Evolutionary conservation across 2,797 vertebrate genomes (phyloP).

Genomic region (Siniperca scherzeri): DNA sequence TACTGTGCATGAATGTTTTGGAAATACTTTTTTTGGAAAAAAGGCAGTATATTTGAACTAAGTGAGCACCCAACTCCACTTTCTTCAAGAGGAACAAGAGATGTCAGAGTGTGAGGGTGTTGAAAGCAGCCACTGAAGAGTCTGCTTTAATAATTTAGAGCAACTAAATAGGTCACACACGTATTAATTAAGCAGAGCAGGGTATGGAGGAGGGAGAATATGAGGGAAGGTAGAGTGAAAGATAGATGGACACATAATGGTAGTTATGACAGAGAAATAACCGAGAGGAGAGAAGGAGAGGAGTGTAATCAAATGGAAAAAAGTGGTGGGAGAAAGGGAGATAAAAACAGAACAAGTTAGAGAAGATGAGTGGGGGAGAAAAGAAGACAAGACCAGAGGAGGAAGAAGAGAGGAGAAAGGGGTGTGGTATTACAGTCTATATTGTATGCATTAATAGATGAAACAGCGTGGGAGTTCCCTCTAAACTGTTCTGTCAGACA

Average conservation of each 20-base stretch:
- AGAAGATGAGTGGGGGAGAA: not conserved
- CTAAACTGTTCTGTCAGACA: slow-evolving; percentile 50
- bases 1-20: not conserved
- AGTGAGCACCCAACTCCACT: not conserved
- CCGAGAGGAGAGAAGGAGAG: not conserved
- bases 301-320: slow-evolving; percentile 25
- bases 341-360: slow-evolving; percentile 25
- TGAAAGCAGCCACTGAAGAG: slow-evolving; percentile 48
- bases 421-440: not conserved
- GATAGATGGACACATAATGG: slow-evolving; percentile 32
- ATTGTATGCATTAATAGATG: slow-evolving; percentile 31
- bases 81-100: slow-evolving; percentile 20
- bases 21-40: not conserved
- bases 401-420: not conserved
- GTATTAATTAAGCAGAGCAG: slow-evolving; percentile 73
- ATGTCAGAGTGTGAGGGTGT: slow-evolving; percentile 39
- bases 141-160: slow-evolving; percentile 68
- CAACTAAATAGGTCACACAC: slow-evolving; percentile 77
- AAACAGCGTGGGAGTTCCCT: slow-evolving; percentile 40
- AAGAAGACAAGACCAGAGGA: not conserved
- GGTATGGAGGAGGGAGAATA: slow-evolving; percentile 21
- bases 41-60: not conserved
- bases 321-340: not conserved
- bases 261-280: slow-evolving; percentile 12
- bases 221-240: slow-evolving; percentile 15